Evolutionary conservation across 2,888 invertebrate species (phyloP).

Genomic region (Patella ulyssiponensis): DNA sequence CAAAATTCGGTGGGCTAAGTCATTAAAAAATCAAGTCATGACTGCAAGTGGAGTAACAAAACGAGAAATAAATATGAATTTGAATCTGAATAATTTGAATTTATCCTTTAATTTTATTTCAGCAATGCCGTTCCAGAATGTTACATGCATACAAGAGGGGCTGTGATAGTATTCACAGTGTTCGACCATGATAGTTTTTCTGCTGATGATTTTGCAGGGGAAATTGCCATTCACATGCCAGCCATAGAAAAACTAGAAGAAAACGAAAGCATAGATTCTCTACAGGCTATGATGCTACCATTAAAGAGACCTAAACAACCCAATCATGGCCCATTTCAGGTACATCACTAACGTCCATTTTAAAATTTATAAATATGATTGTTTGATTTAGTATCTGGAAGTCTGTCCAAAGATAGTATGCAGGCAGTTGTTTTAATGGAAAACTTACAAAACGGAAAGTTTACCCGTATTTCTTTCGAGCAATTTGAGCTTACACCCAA

Average conservation of each 20-base stretch:
- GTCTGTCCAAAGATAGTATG: too few species aligned
- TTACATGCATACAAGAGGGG: conserved; percentile 48
- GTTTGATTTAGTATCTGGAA: too few species aligned
- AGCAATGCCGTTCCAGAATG: conserved; percentile 59
- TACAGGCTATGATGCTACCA: conserved; percentile 61
- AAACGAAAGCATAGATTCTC: conserved; percentile 51
- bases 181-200: conserved; percentile 61
- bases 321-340: conserved; percentile 54
- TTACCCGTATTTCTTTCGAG: too few species aligned
- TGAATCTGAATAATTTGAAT: too few species aligned
- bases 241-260: conserved; percentile 46
- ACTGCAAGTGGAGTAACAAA: too few species aligned
- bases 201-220: conserved; percentile 66
- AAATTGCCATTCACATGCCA: conserved; percentile 56
- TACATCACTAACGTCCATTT: conserved; percentile 22
- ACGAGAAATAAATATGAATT: too few species aligned
- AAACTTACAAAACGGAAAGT: too few species aligned
- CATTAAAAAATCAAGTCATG: too few species aligned
- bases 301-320: conserved; percentile 53
- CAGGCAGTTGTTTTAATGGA: too few species aligned
- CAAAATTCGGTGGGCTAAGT: too few species aligned
- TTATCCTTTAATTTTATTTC: conserved; percentile 30
- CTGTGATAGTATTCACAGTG: conserved; percentile 55
- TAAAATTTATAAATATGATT: too few species aligned
- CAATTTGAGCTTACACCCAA: too few species aligned